Evolutionary conservation across 2,888 invertebrate genomes (phyloP), one percentile per base, ranked within the genome.

Genomic region (Hypselothyrea guttata): DNA sequence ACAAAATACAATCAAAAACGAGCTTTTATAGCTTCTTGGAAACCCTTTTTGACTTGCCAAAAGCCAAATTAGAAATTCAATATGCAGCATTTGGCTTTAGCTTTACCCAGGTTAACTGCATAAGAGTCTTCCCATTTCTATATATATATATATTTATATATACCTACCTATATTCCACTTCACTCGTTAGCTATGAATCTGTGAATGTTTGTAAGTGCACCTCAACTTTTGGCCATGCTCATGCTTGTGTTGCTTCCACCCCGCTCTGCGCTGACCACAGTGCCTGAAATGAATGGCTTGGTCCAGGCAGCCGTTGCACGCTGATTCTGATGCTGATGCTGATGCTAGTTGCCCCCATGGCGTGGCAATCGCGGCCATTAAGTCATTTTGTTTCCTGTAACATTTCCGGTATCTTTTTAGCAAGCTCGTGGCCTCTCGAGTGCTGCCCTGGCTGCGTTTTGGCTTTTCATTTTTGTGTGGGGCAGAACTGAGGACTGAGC

Each of bases 361-460:
- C 75, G 47, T 75, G 72, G 77, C 77, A 77, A 77, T 77, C 78
- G 82, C 78, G 68, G 73, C 81, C 81, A 81, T 81, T 81, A 81
- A 81, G 81, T 81, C 84, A 81, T 81, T 84, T 81, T 73, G 81
- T 71, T 83, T 81, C 79, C 79, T 83, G 81, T 60, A 67, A 81
- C 81, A 81, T 83, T 81, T 81, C 81, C 81, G 81, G 81, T 81
- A 81, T 81, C 79, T 79, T 79, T 83, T 79, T 77, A 83, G 81
- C 72, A 48, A 62, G 52, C 53, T 58, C 65, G 49, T 63, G 65
- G 71, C 37, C 55, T 16, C 7, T 16, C 41, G 54, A 41, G 41
- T 41, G 46, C 33, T 18, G 28, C 34, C 15, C 16, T 42, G 37
- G 40, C 31, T 22, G 52, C 22, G 22, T 22, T 22, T 22, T 22